A percentile compares a stretch with the other conserved stretches of the same genome.
phyloP scores from a whole-genome alignment of 2,888 invertebrate species.

The Andrena dorsata region DNA sequence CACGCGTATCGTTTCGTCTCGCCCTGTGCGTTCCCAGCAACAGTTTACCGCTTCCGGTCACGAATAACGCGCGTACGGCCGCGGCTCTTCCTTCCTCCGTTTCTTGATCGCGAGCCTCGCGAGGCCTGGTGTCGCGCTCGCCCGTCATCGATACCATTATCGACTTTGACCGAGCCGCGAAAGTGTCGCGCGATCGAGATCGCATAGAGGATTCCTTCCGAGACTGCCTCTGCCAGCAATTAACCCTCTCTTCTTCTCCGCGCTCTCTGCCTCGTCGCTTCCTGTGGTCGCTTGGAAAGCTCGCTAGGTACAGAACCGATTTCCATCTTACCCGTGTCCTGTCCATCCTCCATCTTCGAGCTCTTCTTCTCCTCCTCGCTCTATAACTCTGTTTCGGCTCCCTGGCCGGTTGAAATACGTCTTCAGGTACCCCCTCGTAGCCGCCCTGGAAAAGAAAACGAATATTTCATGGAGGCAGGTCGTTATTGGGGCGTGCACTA shows the following conservation, averaged over 20 bases:
- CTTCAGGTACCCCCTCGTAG: slow-evolving; percentile 47
- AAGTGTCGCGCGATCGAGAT: slow-evolving; percentile 9
- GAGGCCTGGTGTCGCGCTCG: slow-evolving; percentile 3
- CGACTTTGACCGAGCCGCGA: slow-evolving; percentile 26
- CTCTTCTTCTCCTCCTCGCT: background rate
- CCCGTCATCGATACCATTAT: slow-evolving; percentile 11
- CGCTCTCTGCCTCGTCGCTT: background rate
- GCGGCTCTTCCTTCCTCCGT: slow-evolving; percentile 8
- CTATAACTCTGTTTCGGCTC: background rate
- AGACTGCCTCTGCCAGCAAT: background rate
- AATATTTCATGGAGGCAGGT: slow-evolving; percentile 77
- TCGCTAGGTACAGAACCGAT: background rate
- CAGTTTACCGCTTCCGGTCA: slow-evolving; percentile 5
- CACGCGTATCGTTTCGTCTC: slow-evolving; percentile 12
- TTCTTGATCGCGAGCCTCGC: background rate
- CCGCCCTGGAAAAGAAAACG: slow-evolving; percentile 66
- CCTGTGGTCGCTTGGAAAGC: background rate
- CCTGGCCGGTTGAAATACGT: background rate
- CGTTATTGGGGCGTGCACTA: slow-evolving; percentile 82
- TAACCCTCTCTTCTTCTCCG: background rate
- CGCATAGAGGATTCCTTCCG: background rate
- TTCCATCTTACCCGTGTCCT: background rate
- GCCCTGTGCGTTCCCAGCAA: background rate
- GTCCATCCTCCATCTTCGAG: background rate
- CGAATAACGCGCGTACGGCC: slow-evolving; percentile 10